Percentiles rank a stretch among this genome's conserved stretches.
Conservation (phyloP, 2,888 invertebrate genomes). For the Eumacrocentrus americanus region DNA sequence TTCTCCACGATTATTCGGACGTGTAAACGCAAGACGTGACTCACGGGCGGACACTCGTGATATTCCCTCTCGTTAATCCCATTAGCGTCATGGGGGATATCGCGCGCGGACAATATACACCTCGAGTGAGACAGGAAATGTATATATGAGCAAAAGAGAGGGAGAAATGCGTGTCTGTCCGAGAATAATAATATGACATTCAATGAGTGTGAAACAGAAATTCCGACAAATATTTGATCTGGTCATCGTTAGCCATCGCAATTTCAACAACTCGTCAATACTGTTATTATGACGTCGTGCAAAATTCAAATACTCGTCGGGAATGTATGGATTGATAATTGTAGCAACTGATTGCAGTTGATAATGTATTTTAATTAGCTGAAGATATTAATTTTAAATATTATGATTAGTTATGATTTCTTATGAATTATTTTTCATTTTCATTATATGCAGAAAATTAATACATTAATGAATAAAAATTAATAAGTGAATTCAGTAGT, state of each 20-base stretch:
- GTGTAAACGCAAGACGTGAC: conserved; percentile 1
- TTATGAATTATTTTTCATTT: too few species aligned
- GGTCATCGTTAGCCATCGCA: background rate
- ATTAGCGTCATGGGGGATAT: conserved; percentile 34
- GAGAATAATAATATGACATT: conserved; percentile 7
- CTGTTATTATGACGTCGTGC: too few species aligned
- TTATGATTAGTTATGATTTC: too few species aligned
- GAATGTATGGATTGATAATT: too few species aligned
- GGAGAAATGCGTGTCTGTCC: background rate
- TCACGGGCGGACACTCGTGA: conserved; percentile 10
- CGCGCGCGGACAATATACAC: conserved; percentile 11
- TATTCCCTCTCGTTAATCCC: conserved; percentile 34
- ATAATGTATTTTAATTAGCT: too few species aligned
- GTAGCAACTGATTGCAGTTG: too few species aligned
- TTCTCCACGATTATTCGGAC: background rate
- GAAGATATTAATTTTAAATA: too few species aligned
- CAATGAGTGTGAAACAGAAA: conserved; percentile 14
- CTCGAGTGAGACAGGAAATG: too few species aligned
- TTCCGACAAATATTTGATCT: conserved; percentile 12
- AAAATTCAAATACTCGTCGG: too few species aligned
- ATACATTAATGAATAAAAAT: too few species aligned
- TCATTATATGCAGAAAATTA: too few species aligned
- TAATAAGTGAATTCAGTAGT: too few species aligned
- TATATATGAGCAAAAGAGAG: background rate
- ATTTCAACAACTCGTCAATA: conserved; percentile 8